Conservation (phyloP, 1,140 invertebrate genomes). For the Drosophila subobscura region DNA sequence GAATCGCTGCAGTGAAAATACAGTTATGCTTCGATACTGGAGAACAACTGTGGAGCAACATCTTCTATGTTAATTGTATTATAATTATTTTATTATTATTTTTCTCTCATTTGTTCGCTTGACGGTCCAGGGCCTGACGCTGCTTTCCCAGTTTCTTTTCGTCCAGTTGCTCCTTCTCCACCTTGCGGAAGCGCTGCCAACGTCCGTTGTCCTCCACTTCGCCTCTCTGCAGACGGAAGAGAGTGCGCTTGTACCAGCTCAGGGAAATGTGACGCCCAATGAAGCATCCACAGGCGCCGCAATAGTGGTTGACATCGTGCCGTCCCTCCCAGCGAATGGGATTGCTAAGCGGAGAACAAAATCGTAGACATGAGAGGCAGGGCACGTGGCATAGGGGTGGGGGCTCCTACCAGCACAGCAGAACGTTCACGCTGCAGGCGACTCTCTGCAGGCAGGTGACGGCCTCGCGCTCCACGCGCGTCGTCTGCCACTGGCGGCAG, state of each 20-base stretch:
- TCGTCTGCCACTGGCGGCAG: slow-evolving; percentile 56
- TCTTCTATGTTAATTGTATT: not conserved
- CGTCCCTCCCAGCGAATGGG: slow-evolving; percentile 70
- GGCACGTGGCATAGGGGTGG: not conserved
- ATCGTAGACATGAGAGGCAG: not conserved
- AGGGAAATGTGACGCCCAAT: slow-evolving; percentile 74
- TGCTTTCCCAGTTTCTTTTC: slow-evolving; percentile 64
- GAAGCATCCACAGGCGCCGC: slow-evolving; percentile 74
- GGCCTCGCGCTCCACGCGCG: slow-evolving; percentile 59
- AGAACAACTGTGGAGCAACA: no score
- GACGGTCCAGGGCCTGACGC: slow-evolving; percentile 33
- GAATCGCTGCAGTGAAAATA: slow-evolving; percentile 1
- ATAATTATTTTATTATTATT: slow-evolving; percentile 14
- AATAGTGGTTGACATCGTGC: slow-evolving; percentile 78
- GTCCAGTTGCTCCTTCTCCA: slow-evolving; percentile 73
- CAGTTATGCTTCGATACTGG: not conserved
- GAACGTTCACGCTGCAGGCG: slow-evolving; percentile 56
- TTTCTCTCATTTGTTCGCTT: slow-evolving; percentile 11
- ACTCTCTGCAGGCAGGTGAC: slow-evolving; percentile 65
- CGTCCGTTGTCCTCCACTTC: slow-evolving; percentile 69
- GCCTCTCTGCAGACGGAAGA: slow-evolving; percentile 70
- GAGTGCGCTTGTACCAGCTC: slow-evolving; percentile 74
- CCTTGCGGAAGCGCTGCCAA: slow-evolving; percentile 63
- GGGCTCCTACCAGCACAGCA: slow-evolving; percentile 66
- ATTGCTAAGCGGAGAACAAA: slow-evolving; percentile 39